These are phyloP conservation scores for Calypte anna DNA, from an alignment of 2,113 vertebrate species.

Conservation along the genomic window DNA sequence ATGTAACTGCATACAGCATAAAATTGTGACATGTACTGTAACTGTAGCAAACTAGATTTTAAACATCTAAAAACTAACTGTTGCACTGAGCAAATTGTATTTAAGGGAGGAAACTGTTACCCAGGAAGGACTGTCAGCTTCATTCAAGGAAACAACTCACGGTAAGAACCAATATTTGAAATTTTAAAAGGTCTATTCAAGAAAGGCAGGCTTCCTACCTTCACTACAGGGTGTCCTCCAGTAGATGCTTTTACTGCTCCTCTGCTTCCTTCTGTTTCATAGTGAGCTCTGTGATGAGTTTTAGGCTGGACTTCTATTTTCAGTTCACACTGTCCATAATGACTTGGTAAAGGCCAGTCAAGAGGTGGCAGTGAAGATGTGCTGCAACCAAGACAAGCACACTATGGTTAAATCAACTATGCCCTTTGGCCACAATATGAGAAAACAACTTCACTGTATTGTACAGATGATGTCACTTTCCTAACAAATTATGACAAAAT, in stretches of 20 bases:
- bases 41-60: not conserved
- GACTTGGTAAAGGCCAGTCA: slow-evolving; percentile 95
- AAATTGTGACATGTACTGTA: not conserved
- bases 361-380: slow-evolving; percentile 95
- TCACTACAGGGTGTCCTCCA: slow-evolving; percentile 94
- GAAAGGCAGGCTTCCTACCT: slow-evolving; percentile 82
- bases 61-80: not conserved
- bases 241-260: slow-evolving; percentile 95
- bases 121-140: not conserved
- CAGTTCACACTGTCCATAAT: slow-evolving; percentile 94
- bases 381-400: slow-evolving; percentile 78
- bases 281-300: slow-evolving; percentile 97
- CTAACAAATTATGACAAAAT: not conserved
- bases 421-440: not conserved
- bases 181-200: not conserved
- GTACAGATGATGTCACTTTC: not conserved
- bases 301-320: slow-evolving; percentile 98
- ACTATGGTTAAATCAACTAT: not conserved
- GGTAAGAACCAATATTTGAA: not conserved
- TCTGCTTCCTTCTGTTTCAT: slow-evolving; percentile 98
- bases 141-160: not conserved
- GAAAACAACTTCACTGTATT: not conserved
- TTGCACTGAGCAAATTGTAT: not conserved
- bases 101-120: not conserved
- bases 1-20: not conserved